Base-by-base conservation (phyloP, 2,113 vertebrate species). In the Eptatretus burgeri region DNA sequence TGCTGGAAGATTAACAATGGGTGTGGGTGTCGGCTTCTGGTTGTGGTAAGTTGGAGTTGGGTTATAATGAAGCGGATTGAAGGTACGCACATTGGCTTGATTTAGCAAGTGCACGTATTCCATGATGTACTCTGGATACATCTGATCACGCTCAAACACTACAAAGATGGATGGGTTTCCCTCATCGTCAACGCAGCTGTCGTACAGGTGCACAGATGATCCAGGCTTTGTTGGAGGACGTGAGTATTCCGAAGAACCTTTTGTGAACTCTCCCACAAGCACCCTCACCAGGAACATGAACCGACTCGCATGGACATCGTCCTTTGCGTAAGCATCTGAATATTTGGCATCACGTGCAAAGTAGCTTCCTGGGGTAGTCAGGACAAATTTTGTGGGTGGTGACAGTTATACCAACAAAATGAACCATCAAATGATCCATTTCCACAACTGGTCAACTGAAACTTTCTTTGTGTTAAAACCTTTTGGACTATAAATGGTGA, bases 121-220 rank as follows among this genome's bases (percentile, higher is more conserved):
- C 62, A 83, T 76, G 1, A 80, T 1, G 50, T 56, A 76, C 52
- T 73, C 74, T 2, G 72, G 73, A 64, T 78, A 82, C 70, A 81
- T 72, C 71, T 79, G 75, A n/a, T 73, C 69, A 60, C 80, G 80
- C 64, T 78, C 80, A 71, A 80, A 82, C 65, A 78, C 64, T 1
- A 80, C 74, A 66, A 76, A 79, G 64, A 79, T 73, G 53, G 74
- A 69, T n/a, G 75, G 74, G 63, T 72, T n/a, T 4, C 0, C 62
- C 64, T 16, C 11, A 1, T 16, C 11, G 64, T 77, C 66, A 41
- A 78, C 76, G 10, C 71, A 80, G 62, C 72, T 80, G 53, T 78
- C 74, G 5, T 75, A 80, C 53, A 73, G 64, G 12, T 18, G 51
- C 62, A 14, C 9, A 19, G 13, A 17, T 51, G 62, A 19, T 5